Evolutionary conservation across 2,888 invertebrate genomes (phyloP).

Genomic region (Cyclophora punctaria): DNA sequence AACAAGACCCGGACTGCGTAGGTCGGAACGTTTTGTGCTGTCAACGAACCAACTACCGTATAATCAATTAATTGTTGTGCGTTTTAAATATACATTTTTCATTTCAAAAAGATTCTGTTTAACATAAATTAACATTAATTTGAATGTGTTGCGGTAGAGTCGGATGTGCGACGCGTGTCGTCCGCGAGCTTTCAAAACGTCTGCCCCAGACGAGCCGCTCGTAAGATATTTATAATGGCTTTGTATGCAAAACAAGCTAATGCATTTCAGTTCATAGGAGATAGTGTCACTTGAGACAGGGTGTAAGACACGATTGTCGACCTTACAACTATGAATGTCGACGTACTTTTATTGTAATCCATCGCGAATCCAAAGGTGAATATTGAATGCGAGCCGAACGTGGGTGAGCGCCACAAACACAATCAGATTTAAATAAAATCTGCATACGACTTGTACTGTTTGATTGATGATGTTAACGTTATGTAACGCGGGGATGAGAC

Average conservation of each 20-base stretch:
- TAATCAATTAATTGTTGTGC: conserved; percentile 24
- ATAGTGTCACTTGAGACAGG: conserved; percentile 43
- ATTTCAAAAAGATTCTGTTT: conserved; percentile 51
- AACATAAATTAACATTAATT: conserved; percentile 63
- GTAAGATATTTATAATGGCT: conserved; percentile 70
- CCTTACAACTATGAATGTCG: conserved; percentile 37
- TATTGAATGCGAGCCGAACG: conserved; percentile 35
- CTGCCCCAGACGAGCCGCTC: conserved; percentile 47
- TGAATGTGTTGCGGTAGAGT: conserved; percentile 41
- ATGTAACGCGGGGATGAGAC: conserved; percentile 45
- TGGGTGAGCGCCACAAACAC: conserved; percentile 49
- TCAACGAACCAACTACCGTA: conserved; percentile 29
- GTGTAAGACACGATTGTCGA: conserved; percentile 41
- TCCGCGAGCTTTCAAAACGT: conserved; percentile 60
- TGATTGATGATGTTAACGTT: conserved; percentile 55
- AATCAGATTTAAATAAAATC: conserved; percentile 53
- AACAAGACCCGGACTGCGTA: conserved; percentile 4
- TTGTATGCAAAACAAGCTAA: conserved; percentile 71
- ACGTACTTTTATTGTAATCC: conserved; percentile 31
- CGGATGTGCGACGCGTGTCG: conserved; percentile 60
- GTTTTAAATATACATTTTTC: conserved; percentile 33
- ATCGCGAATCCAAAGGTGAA: conserved; percentile 27
- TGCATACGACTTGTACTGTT: conserved; percentile 52
- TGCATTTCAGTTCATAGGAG: conserved; percentile 47
- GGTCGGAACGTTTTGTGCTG: conserved; percentile 15